Evolutionary conservation across 2,888 invertebrate species (phyloP).

Genomic region (Agrochola circellaris): DNA sequence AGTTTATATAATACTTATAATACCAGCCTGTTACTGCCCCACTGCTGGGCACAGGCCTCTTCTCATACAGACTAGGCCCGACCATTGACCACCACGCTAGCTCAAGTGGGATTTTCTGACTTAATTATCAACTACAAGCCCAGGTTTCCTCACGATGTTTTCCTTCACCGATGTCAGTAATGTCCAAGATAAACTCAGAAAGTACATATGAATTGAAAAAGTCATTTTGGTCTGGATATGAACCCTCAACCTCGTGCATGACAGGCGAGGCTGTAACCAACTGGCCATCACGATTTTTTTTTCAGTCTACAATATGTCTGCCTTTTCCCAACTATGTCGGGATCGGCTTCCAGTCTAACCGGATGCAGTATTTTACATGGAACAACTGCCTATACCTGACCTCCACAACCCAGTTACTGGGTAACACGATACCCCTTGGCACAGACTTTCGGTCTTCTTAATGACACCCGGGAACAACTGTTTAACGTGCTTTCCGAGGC

Average conservation of each 20-base stretch:
- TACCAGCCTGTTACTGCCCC: too few relatives aligned
- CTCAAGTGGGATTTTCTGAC: not conserved
- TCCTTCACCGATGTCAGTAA: not conserved
- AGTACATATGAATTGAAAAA: not conserved
- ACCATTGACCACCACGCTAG: not conserved
- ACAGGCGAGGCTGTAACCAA: not conserved
- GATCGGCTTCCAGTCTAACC: not conserved
- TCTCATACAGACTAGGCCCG: too few relatives aligned
- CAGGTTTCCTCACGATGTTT: not conserved
- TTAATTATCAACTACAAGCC: too few relatives aligned
- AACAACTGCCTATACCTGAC: not conserved
- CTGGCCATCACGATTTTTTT: not conserved
- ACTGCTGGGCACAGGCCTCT: too few relatives aligned
- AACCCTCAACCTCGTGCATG: not conserved
- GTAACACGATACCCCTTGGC: not conserved
- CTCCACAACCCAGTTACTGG: not conserved
- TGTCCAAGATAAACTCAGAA: not conserved
- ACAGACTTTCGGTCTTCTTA: not conserved
- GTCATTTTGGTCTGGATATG: not conserved
- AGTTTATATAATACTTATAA: too few relatives aligned
- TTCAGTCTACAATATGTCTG: not conserved
- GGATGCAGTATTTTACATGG: not conserved
- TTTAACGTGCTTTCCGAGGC: too few relatives aligned
- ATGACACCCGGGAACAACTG: not conserved
- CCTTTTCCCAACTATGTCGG: not conserved